Base-by-base conservation (phyloP, 2,888 invertebrate genomes). In the Schizotus pectinicornis region DNA sequence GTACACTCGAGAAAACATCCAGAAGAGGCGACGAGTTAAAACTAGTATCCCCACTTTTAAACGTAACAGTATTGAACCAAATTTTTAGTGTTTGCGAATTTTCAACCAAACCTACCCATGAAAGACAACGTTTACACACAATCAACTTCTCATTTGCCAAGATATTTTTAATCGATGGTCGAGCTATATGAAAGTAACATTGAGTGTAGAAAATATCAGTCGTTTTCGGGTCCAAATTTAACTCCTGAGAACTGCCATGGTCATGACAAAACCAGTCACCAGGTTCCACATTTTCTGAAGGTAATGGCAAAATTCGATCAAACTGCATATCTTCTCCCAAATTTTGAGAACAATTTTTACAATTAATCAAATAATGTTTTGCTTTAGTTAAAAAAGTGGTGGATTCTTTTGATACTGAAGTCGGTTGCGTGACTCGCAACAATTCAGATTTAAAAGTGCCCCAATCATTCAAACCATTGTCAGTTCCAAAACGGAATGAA, bases 251-350 rank as follows among this genome's bases (percentile, higher is more conserved):
- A 22, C 61, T 53, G 2, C 75, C 75, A 14, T 79, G 77, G 39
- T 81, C 81, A 62, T 88, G 88, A 68, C 88, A 89, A 73, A 87
- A 89, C 86, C 87, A 88, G 61, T 88, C 88, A 0, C 82, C 81
- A 72, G 84, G 82, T 67, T 87, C 86, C 54, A 84, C 77, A 75
- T 82, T 83, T 9, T 82, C 81, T 0, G 86, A 82, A 0, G 88
- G 88, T 50, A 88, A 74, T 54, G 88, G 87, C 57, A 88, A 75
- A 67, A 88, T 79, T 61, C 87, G 80, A 42, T 82, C 76, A 76
- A 88, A 87, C 42, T 78, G 80, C 0, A 79, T 36, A n/a, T 61
- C 49, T n/a, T 68, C 56, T 45, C 64, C 68, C 35, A 77, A 71
- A 45, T 71, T 51, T 53, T 70, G 67, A 31, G 56, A 56, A 56